A percentile compares a stretch with the other conserved stretches of the same genome.
Conservation (phyloP, 2,888 invertebrate species). For the Thysanoteuthis rhombus region DNA sequence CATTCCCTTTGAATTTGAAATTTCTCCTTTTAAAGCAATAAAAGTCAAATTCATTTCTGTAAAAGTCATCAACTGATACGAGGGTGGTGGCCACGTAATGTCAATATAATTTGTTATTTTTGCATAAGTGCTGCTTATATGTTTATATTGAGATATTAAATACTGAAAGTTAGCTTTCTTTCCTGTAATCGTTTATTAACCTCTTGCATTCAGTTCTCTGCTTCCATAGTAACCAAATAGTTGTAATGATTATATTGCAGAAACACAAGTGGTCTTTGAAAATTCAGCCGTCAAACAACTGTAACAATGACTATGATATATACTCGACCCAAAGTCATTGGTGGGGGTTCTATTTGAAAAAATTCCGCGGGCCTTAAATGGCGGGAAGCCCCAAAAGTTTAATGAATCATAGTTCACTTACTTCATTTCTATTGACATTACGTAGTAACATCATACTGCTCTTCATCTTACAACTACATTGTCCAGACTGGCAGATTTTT, state of each 20-base stretch:
- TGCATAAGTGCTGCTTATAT: background rate
- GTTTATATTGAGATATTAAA: background rate
- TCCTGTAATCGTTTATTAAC: background rate
- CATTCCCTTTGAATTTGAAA: background rate
- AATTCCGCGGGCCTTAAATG: no score
- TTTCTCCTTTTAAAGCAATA: background rate
- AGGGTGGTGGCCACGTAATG: background rate
- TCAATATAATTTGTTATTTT: constrained; percentile 12
- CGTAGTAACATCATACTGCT: no score
- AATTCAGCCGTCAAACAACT: background rate
- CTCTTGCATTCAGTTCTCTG: no score
- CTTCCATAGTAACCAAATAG: background rate
- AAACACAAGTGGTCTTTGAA: background rate
- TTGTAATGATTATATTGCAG: background rate
- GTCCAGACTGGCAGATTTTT: no score
- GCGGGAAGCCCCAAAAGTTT: no score
- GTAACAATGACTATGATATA: background rate
- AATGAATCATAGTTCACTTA: no score
- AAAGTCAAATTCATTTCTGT: background rate
- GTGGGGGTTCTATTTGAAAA: no score
- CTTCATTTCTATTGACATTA: no score
- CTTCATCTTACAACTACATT: no score
- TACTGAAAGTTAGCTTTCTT: background rate
- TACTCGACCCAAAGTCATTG: no score
- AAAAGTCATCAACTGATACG: background rate